Base-by-base conservation (phyloP, 1,140 invertebrate genomes). In the Hylaeus volcanicus region DNA sequence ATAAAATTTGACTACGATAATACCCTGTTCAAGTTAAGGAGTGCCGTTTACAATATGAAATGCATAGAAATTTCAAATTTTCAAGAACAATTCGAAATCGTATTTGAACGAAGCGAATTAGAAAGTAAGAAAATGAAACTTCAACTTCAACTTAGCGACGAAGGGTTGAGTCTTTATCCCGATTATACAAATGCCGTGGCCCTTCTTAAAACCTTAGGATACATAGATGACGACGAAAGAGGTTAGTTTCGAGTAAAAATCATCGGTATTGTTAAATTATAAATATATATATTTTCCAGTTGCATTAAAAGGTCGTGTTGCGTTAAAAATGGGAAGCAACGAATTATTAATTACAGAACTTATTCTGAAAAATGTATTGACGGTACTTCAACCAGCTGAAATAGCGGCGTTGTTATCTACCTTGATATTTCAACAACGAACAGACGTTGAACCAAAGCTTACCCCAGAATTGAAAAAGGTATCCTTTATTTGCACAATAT, bases 301-400 rank as follows among this genome's bases (percentile, higher is more conserved):
- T 3, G 95, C 96, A 73, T 90, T 98, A 56, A 99, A 99, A 94
- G 98, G 98, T 12, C 94, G 97, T 79, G 98, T 99, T 9, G 99
- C 98, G 4, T 98, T 98, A 90, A 97, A 98, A 92, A 99, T 99
- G 96, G 97, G 98, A 26, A 98, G 96, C 78, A 96, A 97, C 88
- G 99, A 99, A 91, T 93, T 99, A 3, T 95, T 99, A 39, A 97
- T 99, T 65, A 99, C 98, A 0, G 99, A 99, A 93, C 92, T 99
- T 2, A 96, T 99, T n/a, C 96, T 99, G 77, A 95, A 97, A 79
- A 99, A 99, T 93, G 95, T 98, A 70, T 95, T 99, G 68, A 97
- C 96, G 0, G 96, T 97, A 88, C 95, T 98, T 60, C 95, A 96
- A 85, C 96, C 98, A 0, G 96, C 97, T 1, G 98, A 99, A 93